A percentile compares a stretch with the other conserved stretches of the same genome.
Evolutionary conservation across 64 coral and sea anemone species (phyloP).

Genomic region (Montipora foliosa): DNA sequence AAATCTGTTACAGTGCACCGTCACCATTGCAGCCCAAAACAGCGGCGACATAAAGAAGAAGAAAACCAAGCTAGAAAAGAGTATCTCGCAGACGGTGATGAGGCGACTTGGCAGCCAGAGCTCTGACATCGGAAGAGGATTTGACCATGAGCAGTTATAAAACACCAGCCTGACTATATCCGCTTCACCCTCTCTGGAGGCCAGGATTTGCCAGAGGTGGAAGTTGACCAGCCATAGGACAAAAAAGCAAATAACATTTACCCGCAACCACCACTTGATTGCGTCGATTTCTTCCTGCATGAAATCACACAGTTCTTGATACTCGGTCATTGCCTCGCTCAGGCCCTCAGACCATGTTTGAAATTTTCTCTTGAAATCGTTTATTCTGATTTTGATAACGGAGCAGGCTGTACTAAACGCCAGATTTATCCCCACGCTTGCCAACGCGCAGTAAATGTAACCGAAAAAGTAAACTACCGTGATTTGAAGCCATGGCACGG

Average conservation of each 20-base stretch:
- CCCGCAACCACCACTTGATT: constrained; percentile 59
- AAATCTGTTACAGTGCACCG: neutral
- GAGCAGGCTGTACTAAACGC: constrained; percentile 34
- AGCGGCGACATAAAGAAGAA: constrained; percentile 53
- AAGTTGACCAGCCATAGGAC: neutral
- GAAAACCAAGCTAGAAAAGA: constrained; percentile 51
- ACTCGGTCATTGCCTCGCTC: constrained; percentile 14
- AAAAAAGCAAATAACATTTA: neutral
- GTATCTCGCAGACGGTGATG: constrained; percentile 44
- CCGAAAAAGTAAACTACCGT: constrained; percentile 32
- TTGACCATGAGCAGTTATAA: constrained; percentile 30
- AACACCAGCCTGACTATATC: neutral
- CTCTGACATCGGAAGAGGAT: neutral
- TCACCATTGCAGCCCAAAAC: constrained; percentile 60
- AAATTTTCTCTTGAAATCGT: constrained; percentile 28
- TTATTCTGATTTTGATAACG: constrained; percentile 4
- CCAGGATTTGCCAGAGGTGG: constrained; percentile 45
- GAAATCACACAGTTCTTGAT: constrained; percentile 35
- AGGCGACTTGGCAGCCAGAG: neutral
- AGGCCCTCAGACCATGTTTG: constrained; percentile 13
- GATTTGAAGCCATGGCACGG: constrained; percentile 45
- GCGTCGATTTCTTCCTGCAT: constrained; percentile 34
- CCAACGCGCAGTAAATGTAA: constrained; percentile 29
- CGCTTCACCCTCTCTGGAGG: neutral
- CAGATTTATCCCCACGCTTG: constrained; percentile 37